Base-by-base conservation (phyloP, 1,140 invertebrate species). In the Drosophila hydei region DNA sequence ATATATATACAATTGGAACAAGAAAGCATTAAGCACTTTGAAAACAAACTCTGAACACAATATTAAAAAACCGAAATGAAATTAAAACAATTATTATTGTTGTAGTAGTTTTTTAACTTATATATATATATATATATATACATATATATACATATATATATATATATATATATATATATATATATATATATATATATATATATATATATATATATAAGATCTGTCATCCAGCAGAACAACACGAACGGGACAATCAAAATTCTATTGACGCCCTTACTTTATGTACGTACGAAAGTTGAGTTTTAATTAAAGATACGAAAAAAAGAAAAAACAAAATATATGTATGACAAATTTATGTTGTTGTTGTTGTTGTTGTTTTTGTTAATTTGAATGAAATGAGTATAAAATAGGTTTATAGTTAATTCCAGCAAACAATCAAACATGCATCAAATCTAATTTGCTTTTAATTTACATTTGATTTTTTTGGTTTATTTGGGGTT, bases 201-300 rank as follows among this genome's bases (percentile, higher is more conserved):
- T 73, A 62, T 70, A 64, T 50, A 58, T 43, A 58, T 65, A 78
- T 30, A 42, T 47, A 40, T 69, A 69, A 36, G 30, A 67, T 58
- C 58, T 68, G 70, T 72, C 48, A 80, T 72, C 42, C 63, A 72
- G 63, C 70, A 72, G 63, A 69, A 74, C 75, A 77, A 88, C 67
- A 76, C 83, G 40, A 88, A 88, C 83, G 83, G 83, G 83, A 88
- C 83, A 88, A 88, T 88, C 83, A 88, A 88, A 88, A 88, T 88
- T 88, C 64, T 70, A 88, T 60, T 72, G 78, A 88, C 83, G 70
- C 75, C 75, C 63, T 71, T 68, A 65, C 61, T 67, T 71, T 77
- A 68, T 72, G 58, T 69, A 75, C 11, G 58, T 69, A 75, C 11
- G 30, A 33, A 33, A 33, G 30, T 65, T 60, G 60, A 51, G 42